phyloP scores from a whole-genome alignment of 2,797 vertebrate species.

The Malacoraja senta region DNA sequence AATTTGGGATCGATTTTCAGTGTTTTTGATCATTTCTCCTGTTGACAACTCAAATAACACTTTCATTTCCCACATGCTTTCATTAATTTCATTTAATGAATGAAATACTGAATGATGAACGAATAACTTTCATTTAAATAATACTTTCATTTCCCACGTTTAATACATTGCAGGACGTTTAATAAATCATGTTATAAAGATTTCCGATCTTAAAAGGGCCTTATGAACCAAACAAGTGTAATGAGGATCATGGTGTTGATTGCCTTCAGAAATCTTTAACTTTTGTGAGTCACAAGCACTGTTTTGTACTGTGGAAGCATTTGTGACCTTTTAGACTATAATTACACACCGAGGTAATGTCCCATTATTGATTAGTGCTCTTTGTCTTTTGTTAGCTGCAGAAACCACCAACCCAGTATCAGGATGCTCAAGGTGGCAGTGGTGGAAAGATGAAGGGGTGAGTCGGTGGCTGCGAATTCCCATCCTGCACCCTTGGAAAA shows the following conservation, averaged over 20 bases:
- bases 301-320: not conserved
- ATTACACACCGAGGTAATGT: not conserved
- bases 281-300: not conserved
- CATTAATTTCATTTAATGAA: too few relatives aligned
- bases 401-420: too few relatives aligned
- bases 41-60: not conserved
- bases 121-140: too few relatives aligned
- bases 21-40: not conserved
- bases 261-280: conserved; percentile 4
- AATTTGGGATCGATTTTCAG: not conserved
- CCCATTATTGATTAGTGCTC: too few relatives aligned
- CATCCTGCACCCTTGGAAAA: too few relatives aligned
- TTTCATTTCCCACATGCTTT: not conserved
- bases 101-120: too few relatives aligned
- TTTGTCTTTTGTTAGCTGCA: not conserved
- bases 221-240: not conserved
- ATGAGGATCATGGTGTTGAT: not conserved
- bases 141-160: not conserved
- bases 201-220: not conserved
- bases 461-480: too few relatives aligned
- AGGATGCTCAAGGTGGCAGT: too few relatives aligned
- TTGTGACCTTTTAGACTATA: not conserved
- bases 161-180: not conserved
- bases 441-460: too few relatives aligned
- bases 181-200: not conserved